These are phyloP conservation scores for Pseudomyrmex cubaensis DNA, from an alignment of 1,140 invertebrate genomes.

Conservation along the genomic window DNA sequence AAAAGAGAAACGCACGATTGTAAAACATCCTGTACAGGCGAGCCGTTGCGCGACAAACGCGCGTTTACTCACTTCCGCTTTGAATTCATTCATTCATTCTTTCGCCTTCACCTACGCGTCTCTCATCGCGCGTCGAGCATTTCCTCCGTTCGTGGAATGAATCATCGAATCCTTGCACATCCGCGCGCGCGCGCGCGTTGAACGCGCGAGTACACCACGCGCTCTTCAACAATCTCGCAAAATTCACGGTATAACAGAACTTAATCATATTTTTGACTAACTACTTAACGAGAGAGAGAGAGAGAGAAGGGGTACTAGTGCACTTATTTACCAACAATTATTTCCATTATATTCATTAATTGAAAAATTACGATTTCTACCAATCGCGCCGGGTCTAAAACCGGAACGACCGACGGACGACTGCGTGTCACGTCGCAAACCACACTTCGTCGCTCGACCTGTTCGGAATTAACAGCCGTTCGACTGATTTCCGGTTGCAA, in stretches of 20 bases:
- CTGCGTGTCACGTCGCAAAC: background rate
- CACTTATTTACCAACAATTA: background rate
- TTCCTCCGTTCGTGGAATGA: slow-evolving; percentile 67
- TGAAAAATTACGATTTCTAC: background rate
- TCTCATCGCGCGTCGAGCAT: slow-evolving; percentile 43
- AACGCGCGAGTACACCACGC: slow-evolving; percentile 1
- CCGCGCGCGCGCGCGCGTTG: background rate
- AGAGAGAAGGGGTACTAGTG: too few relatives aligned
- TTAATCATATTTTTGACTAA: background rate
- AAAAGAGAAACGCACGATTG: background rate
- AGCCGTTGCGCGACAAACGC: slow-evolving; percentile 47
- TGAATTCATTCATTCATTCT: slow-evolving; percentile 73
- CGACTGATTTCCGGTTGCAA: slow-evolving; percentile 62
- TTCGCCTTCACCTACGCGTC: slow-evolving; percentile 65
- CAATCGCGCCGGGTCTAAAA: background rate
- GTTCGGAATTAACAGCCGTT: slow-evolving; percentile 51
- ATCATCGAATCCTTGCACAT: slow-evolving; percentile 59
- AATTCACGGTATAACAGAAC: slow-evolving; percentile 9
- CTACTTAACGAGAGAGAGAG: background rate
- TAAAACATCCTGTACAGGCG: slow-evolving; percentile 37
- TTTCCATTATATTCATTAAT: background rate
- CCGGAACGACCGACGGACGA: background rate
- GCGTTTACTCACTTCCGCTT: slow-evolving; percentile 70
- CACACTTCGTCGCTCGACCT: slow-evolving; percentile 12
- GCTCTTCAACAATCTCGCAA: slow-evolving; percentile 10